These are phyloP conservation scores for Pheucticus melanocephalus DNA, from an alignment of 2,113 vertebrate genomes.

Conservation along the genomic window DNA sequence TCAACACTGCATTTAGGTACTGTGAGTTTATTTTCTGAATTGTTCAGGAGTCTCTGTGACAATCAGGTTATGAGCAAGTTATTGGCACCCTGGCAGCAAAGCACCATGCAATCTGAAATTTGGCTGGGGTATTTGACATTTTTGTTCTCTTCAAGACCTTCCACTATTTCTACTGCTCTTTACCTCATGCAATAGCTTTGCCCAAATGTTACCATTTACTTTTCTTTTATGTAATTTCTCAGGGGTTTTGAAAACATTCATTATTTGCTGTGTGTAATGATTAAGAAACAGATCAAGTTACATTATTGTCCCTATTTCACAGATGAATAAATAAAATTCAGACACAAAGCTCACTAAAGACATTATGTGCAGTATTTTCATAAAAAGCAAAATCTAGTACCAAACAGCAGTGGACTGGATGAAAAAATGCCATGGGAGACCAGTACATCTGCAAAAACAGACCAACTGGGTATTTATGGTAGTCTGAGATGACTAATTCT, in stretches of 20 bases:
- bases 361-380: not conserved
- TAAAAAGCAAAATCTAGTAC: not conserved
- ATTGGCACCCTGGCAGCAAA: not conserved
- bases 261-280: not conserved
- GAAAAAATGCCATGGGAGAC: not conserved
- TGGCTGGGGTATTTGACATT: not conserved
- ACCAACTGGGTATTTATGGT: not conserved
- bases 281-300: not conserved
- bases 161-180: not conserved
- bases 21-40: not conserved
- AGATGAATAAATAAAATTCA: not conserved
- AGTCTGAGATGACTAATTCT: not conserved
- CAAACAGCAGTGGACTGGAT: not conserved
- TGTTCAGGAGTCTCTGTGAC: not conserved
- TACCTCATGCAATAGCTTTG: not conserved
- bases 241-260: not conserved
- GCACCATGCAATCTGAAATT: not conserved
- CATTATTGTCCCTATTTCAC: not conserved
- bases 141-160: not conserved
- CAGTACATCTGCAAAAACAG: not conserved
- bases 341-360: not conserved
- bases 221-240: not conserved
- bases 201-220: not conserved
- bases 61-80: not conserved
- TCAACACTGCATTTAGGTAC: not conserved